Conservation (phyloP, 2,888 invertebrate genomes). For the Lymantria dispar region DNA sequence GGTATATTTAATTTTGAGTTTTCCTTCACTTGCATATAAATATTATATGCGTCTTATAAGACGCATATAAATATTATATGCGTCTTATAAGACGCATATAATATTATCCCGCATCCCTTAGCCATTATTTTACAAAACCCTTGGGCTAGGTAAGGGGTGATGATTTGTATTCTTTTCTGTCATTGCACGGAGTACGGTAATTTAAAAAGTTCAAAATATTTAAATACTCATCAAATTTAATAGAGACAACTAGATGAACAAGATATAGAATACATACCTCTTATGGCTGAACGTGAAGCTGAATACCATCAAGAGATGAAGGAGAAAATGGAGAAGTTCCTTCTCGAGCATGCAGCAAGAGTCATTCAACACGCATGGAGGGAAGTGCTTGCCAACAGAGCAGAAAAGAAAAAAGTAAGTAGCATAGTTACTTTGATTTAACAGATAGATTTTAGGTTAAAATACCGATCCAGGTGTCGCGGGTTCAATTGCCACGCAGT, state of each 20-base stretch:
- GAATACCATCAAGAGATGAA: conserved; percentile 80
- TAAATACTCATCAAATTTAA: not conserved
- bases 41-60: too few relatives aligned
- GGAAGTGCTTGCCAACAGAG: conserved; percentile 59
- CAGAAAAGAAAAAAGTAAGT: conserved; percentile 68
- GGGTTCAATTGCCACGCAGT: too few relatives aligned
- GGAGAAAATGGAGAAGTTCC: conserved; percentile 73
- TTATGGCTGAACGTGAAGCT: conserved; percentile 82
- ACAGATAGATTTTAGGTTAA: too few relatives aligned
- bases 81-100: too few relatives aligned
- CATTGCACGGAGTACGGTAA: not conserved
- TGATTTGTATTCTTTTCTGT: not conserved
- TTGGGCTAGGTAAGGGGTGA: not conserved
- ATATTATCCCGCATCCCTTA: too few relatives aligned
- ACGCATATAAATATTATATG: too few relatives aligned
- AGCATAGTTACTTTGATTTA: too few relatives aligned
- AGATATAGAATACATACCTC: conserved; percentile 73
- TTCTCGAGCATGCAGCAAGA: conserved; percentile 64
- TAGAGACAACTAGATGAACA: conserved; percentile 77
- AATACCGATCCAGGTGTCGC: too few relatives aligned
- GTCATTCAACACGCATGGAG: conserved; percentile 71
- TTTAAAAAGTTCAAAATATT: too few relatives aligned
- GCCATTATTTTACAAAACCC: too few relatives aligned
- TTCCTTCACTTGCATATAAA: too few relatives aligned
- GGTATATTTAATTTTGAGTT: too few relatives aligned